Conservation (phyloP, 2,113 vertebrate genomes). For the Tetrao urogallus region DNA sequence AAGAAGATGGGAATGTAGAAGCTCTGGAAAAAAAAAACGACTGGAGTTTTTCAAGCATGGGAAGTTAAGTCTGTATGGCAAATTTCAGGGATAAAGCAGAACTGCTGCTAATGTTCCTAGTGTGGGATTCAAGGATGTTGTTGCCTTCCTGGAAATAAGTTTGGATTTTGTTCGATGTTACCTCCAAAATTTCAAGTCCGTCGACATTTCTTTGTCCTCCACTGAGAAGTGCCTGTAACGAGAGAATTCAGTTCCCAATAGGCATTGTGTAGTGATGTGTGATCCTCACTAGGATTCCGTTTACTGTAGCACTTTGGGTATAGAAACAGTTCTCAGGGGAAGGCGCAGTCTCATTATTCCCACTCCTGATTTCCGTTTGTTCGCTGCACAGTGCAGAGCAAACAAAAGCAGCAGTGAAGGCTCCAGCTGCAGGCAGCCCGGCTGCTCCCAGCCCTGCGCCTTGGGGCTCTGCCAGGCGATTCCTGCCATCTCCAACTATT, state of each 20-base stretch:
- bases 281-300: not conserved
- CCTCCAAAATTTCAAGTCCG: not conserved
- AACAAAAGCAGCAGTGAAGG: not conserved
- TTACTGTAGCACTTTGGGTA: not conserved
- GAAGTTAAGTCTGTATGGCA: not conserved
- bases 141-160: not conserved
- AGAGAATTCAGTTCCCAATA: not conserved
- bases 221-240: not conserved
- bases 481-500: not conserved
- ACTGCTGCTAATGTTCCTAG: not conserved
- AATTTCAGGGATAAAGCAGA: not conserved
- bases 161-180: not conserved
- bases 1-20: not conserved
- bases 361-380: not conserved
- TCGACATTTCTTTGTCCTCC: not conserved
- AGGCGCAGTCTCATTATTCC: not conserved
- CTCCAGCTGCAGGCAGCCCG: not conserved
- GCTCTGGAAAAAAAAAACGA: slow-evolving; percentile 30
- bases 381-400: not conserved
- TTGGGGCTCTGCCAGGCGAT: slow-evolving; percentile 43
- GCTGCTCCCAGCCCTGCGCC: not conserved
- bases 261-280: not conserved
- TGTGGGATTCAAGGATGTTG: not conserved
- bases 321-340: not conserved
- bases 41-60: not conserved